Evolutionary conservation across 1,140 invertebrate species (phyloP), one percentile per base, ranked within the genome.

Genomic region (Drosophila sechellia): DNA sequence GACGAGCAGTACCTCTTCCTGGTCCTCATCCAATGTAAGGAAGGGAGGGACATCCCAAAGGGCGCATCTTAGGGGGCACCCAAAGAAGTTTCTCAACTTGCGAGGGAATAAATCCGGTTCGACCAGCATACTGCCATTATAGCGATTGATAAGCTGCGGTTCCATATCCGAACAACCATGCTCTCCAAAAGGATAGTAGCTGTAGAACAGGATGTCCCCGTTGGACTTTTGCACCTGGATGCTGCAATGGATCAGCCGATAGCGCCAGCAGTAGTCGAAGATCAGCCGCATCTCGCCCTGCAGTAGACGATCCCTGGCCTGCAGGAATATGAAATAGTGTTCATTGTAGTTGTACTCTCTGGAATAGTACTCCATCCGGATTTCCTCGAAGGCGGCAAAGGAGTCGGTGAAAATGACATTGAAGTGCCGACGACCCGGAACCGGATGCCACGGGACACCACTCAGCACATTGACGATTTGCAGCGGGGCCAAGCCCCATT

Each of bases 361-460:
- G 1, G 72, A 70, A 54, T 87, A 61, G 3, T 72, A 46, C 27
- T 77, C 79, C 53, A 91, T 61, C 11, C 91, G 72, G 12, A 87
- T 87, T 11, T 89, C 81, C 1, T 48, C 17, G 40, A 91, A 87
- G 22, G 90, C 77, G 17, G 74, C 54, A 54, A 75, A 90, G 1
- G 90, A 91, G 43, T 91, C 90, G 11, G 87, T 83, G 11, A 91
- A 75, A 5, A 91, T 81, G 2, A 91, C 54, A 49, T 91, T 91
- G 37, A 50, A 83, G 13, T 85, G 77, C 13, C 81, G 45, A 0
- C 65, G 73, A 0, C 85, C 89, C 0, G 66, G 45, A 1, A 91
- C 53, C 11, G 43, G 57, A 0, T 39, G 52, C 17, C 65, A 61
- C 0, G 46, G 55, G 4, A 69, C 31, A 0, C 55, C 74, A 40